Percentiles rank a stretch among this genome's conserved stretches.
Evolutionary conservation across 2,888 invertebrate species (phyloP).

Genomic region (Cepaea hortensis): DNA sequence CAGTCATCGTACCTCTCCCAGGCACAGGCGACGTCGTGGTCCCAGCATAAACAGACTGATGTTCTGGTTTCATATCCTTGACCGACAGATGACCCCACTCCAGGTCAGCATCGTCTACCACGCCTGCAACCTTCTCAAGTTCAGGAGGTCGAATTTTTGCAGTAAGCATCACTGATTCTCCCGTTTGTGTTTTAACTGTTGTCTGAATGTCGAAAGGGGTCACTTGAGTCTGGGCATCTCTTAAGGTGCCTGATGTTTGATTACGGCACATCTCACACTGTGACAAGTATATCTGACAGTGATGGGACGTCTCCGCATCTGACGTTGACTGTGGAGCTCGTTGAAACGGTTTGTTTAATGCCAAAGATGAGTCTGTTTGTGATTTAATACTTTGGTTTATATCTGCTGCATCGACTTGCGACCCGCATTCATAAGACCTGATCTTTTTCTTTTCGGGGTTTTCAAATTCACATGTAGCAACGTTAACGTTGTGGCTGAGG

Average conservation of each 20-base stretch:
- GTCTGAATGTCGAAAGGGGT: constrained; percentile 12
- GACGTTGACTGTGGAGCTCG: too few species aligned
- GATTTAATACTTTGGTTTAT: too few species aligned
- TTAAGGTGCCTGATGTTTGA: neutral
- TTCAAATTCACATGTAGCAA: neutral
- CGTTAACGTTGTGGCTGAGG: too few species aligned
- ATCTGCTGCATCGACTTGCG: too few species aligned
- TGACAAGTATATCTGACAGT: too few species aligned
- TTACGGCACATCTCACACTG: neutral
- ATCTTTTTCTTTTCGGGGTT: neutral
- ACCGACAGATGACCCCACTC: neutral
- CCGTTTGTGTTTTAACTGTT: neutral
- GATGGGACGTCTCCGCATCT: too few species aligned
- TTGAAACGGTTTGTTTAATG: too few species aligned
- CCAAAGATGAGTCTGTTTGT: too few species aligned
- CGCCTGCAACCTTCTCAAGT: neutral
- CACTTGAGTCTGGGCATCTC: constrained; percentile 10
- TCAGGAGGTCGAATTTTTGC: neutral
- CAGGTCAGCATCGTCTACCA: neutral
- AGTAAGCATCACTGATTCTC: constrained; percentile 6
- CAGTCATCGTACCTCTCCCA: neutral
- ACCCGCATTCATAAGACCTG: too few species aligned
- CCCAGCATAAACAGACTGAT: neutral
- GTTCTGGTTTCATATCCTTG: too few species aligned
- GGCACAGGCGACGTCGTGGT: neutral